Evolutionary conservation across 2,888 invertebrate genomes (phyloP).

Genomic region (Hartigia nigra): DNA sequence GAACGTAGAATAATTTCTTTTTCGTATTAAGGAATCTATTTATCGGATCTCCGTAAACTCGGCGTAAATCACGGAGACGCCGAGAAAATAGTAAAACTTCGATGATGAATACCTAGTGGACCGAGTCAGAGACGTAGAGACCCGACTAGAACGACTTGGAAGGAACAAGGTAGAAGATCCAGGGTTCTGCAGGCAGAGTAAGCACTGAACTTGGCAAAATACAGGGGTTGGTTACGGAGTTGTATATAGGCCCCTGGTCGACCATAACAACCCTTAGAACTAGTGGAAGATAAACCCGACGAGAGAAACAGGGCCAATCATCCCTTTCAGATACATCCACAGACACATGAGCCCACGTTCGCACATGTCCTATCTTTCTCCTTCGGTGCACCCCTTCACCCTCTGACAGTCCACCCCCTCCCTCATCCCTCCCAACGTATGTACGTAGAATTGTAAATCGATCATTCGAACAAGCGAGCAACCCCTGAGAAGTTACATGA

Average conservation of each 20-base stretch:
- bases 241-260: constrained; percentile 29
- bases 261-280: constrained; percentile 37
- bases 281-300: constrained; percentile 37
- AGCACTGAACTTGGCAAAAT: neutral
- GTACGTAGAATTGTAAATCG: neutral
- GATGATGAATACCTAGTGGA: neutral
- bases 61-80: neutral
- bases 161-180: neutral
- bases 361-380: neutral
- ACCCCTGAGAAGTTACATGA: constrained; percentile 28
- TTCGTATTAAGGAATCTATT: neutral
- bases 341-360: no score
- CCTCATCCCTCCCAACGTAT: neutral
- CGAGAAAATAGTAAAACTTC: neutral
- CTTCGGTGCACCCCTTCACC: neutral
- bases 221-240: constrained; percentile 1
- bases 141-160: neutral
- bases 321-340: neutral
- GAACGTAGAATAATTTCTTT: neutral
- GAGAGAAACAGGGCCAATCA: neutral
- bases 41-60: neutral
- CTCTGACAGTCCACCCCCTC: neutral
- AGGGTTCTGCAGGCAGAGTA: neutral
- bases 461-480: constrained; percentile 6
- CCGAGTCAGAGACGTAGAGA: neutral